These are phyloP conservation scores for Drosophila bocqueti DNA, from an alignment of 1,140 invertebrate species.

Conservation along the genomic window DNA sequence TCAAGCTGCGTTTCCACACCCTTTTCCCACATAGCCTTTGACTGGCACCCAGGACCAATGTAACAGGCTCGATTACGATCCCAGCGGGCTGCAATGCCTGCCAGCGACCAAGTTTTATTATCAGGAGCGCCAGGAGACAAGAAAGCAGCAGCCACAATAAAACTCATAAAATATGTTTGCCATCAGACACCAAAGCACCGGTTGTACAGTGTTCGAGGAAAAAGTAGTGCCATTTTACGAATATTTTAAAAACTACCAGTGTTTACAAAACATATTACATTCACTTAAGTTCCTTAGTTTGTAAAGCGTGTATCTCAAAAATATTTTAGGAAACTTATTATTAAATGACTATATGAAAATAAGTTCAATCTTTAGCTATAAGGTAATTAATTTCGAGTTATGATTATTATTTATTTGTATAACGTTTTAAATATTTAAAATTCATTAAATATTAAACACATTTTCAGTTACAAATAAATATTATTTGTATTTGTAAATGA, in stretches of 20 bases:
- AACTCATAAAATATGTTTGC: constrained; percentile 82
- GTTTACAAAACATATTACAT: neutral
- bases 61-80: constrained; percentile 77
- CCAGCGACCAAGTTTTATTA: constrained; percentile 77
- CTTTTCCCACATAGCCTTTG: constrained; percentile 1
- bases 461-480: neutral
- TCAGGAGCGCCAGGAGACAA: constrained; percentile 61
- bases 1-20: constrained; percentile 46
- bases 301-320: neutral
- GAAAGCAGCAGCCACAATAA: constrained; percentile 49
- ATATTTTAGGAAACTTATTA: neutral
- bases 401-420: neutral
- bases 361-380: no score
- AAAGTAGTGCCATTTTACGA: neutral
- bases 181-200: constrained; percentile 54
- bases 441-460: neutral
- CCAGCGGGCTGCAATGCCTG: constrained; percentile 68
- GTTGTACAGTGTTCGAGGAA: neutral
- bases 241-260: neutral
- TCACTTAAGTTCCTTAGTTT: neutral
- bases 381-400: neutral
- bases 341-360: neutral
- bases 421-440: no score
- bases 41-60: constrained; percentile 50
- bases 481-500: no score